Percentiles rank a stretch among this genome's conserved stretches.
Conservation (phyloP, 2,888 invertebrate species). For the Caenorhabditis macrosperma region DNA sequence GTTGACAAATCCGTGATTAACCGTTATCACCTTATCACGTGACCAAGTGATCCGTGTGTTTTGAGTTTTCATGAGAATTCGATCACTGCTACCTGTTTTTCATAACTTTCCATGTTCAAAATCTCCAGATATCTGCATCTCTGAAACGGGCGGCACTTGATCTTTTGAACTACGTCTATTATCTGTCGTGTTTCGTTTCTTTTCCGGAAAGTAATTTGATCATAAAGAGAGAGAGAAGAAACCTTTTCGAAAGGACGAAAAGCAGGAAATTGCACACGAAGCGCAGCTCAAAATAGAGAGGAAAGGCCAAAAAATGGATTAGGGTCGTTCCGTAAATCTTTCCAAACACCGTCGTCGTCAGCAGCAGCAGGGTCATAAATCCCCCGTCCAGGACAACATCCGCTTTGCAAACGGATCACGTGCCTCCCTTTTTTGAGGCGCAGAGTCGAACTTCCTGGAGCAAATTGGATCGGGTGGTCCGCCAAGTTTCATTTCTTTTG, state of each 20-base stretch:
- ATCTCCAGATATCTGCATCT: too few relatives aligned
- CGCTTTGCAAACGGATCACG: conserved; percentile 1
- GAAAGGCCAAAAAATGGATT: neutral
- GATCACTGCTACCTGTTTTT: too few relatives aligned
- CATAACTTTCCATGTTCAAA: too few relatives aligned
- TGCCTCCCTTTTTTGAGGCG: neutral
- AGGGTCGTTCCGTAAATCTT: neutral
- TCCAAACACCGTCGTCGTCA: neutral
- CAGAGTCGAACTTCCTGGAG: neutral
- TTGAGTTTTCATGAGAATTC: too few relatives aligned
- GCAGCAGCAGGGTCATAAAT: conserved; percentile 3
- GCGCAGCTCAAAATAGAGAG: neutral
- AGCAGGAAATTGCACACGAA: neutral
- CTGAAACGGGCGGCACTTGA: too few relatives aligned
- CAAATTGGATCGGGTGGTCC: neutral
- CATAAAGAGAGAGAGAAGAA: neutral
- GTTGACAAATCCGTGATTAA: too few relatives aligned
- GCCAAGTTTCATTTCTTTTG: neutral
- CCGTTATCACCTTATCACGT: too few relatives aligned
- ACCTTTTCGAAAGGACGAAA: neutral
- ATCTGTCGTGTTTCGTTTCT: neutral
- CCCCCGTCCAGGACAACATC: neutral
- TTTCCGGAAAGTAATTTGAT: neutral
- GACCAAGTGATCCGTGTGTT: too few relatives aligned
- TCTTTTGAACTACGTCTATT: too few relatives aligned